These are phyloP conservation scores for Mastomys natalensis DNA, from an alignment of 2,113 vertebrate genomes.

Conservation along the genomic window DNA sequence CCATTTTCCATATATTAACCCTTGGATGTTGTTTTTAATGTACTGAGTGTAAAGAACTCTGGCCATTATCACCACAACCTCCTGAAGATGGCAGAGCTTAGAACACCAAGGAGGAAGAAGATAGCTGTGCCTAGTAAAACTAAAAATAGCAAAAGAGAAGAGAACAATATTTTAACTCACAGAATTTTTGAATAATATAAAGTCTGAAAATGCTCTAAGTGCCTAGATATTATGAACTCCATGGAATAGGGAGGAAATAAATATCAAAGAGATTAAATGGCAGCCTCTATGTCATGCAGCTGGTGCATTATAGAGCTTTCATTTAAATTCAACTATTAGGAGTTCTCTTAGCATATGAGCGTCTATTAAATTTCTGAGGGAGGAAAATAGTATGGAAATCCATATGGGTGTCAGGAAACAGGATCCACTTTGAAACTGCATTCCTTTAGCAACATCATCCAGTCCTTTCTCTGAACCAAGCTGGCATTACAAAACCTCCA, in stretches of 20 bases:
- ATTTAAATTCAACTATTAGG: slow-evolving; percentile 52
- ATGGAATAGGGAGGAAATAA: background rate
- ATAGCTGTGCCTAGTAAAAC: background rate
- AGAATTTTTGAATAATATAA: slow-evolving; percentile 6
- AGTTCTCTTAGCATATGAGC: slow-evolving; percentile 9
- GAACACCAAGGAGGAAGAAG: background rate
- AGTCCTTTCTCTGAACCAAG: background rate
- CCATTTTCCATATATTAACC: background rate
- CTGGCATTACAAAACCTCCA: background rate
- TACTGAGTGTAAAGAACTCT: fast-evolving
- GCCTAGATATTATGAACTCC: slow-evolving; percentile 28
- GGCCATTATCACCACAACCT: background rate
- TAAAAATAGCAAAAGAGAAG: background rate
- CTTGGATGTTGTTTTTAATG: background rate
- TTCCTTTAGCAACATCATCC: background rate
- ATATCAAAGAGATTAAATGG: slow-evolving; percentile 37
- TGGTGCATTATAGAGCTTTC: slow-evolving; percentile 14
- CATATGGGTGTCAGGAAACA: slow-evolving; percentile 44
- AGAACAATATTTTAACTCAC: background rate
- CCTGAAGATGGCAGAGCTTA: background rate
- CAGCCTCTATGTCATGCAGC: slow-evolving; percentile 27
- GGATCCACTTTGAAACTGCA: background rate
- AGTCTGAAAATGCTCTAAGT: slow-evolving; percentile 26
- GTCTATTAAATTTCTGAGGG: slow-evolving; percentile 43
- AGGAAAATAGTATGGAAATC: slow-evolving; percentile 48